Base-by-base conservation (phyloP, 2,888 invertebrate species). In the Poecilobothrus nobilitatus region DNA sequence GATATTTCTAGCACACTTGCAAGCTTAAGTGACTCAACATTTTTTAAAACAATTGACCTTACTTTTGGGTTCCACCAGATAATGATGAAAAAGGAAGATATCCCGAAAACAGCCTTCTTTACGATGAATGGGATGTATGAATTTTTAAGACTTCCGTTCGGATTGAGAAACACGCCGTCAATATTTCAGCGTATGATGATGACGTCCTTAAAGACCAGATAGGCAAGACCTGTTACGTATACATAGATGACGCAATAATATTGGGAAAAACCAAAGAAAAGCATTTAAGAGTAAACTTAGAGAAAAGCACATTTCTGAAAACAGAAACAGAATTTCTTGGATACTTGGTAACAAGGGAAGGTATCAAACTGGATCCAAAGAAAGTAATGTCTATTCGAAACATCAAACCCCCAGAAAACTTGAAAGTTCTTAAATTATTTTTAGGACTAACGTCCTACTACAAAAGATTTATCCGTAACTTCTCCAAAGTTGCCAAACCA, bases 191-290 rank as follows among this genome's bases (percentile, higher is more conserved):
- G n/a, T n/a, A n/a, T n/a, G n/a, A n/a, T n/a, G n/a, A n/a, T 63
- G 72, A 74, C 37, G 71, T 74, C 4, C 53, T 73, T 8, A 69
- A 70, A 33, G 70, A 67, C 12, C 67, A 66, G 18, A 69, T 71
- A 15, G 70, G 70, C 1, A 70, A 69, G 22, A 71, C 70, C n/a
- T 70, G 70, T 44, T 70, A 67, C 53, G 71, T 71, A 6, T 72
- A 72, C 63, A 73, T 74, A 9, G 72, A 73, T 44, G 73, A 74
- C 64, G 70, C 73, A 1, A 74, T 74, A 10, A 70, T 73, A 21
- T 71, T 71, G 66, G 71, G 70, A 18, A 70, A 68, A 65, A 69
- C 34, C 22, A 65, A 41, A 33, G 61, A 63, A n/a, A 67, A 70
- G 20, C 72, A 71, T 63, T 22, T 37, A 37, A 37, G 37, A 37